Evolutionary conservation across 2,888 invertebrate species (phyloP), one percentile per base, ranked within the genome.

Genomic region (Halocaridina rubra): DNA sequence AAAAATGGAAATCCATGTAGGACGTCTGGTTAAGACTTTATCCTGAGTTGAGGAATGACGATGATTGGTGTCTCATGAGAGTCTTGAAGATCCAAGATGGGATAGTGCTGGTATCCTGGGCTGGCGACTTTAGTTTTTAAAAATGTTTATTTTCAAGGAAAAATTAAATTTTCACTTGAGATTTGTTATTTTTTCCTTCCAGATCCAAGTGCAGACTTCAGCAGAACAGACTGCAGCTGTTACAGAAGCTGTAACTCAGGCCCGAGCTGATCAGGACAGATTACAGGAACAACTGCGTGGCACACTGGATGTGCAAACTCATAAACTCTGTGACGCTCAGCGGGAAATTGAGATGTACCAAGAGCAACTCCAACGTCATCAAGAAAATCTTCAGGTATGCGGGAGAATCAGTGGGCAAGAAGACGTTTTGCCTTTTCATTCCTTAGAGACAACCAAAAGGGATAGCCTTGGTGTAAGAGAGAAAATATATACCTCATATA

Each of bases 261-360:
- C 78, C 10, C n/a, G 27, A 3, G 78, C 64, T 0, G 78, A 78
- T 27, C 33, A 78, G 67, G 78, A 78, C 10, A 64, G 32, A 30
- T 69, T 76, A 10, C 81, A 75, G 64, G 74, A 81, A 29, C 67
- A 81, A 19, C 29, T 81, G 27, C 22, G 24, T 29, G 81, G 61
- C 33, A 74, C 33, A 7, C 3, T 81, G 5, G 81, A 81, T 29
- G 64, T 81, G 24, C 81, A 81, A 32, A 24, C 74, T 10, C 81
- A 81, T 32, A 74, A 81, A 29, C 67, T 81, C 16, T n/a, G 13
- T 0, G 84, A 84, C 29, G 80, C 84, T 10, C 79, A 80, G 64
- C 39, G 84, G 0, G 84, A 84, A 33, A 72, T 84, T 33, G 84
- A 84, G 39, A 80, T 84, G 32, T 84, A 84, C 39, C 84, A 84